phyloP scores from a whole-genome alignment of 2,113 vertebrate genomes.

The Thunnus thynnus region DNA sequence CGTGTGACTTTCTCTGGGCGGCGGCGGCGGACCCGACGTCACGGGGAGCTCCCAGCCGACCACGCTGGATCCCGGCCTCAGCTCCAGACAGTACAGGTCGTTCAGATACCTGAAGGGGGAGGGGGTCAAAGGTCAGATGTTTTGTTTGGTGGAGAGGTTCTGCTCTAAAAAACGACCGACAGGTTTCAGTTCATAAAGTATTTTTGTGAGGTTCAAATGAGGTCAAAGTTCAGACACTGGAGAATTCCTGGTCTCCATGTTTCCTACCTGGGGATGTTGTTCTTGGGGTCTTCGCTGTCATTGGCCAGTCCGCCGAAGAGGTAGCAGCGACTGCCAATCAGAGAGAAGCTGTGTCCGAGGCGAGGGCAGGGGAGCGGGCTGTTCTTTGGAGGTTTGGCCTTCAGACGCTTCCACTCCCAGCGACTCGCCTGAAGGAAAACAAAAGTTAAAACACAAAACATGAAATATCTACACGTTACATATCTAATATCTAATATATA shows the following conservation, averaged over 20 bases:
- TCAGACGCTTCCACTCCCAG: constrained; percentile 93
- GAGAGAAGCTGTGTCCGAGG: constrained; percentile 91
- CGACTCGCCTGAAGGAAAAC: constrained; percentile 86
- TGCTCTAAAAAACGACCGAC: no score
- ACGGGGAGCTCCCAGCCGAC: constrained; percentile 90
- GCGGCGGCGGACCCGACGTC: constrained; percentile 88
- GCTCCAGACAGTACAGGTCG: constrained; percentile 89
- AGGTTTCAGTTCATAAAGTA: no score
- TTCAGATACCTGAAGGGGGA: constrained; percentile 86
- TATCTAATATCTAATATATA: no score
- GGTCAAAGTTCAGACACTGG: neutral
- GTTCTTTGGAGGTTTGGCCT: constrained; percentile 90
- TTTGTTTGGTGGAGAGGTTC: no score
- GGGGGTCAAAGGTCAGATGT: neutral
- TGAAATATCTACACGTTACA: no score
- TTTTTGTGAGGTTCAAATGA: no score
- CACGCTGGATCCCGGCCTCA: constrained; percentile 88
- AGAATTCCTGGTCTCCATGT: no score
- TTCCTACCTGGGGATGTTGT: constrained; percentile 90
- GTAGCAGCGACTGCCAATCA: constrained; percentile 91
- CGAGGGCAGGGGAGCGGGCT: constrained; percentile 90
- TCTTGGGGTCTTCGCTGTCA: constrained; percentile 92
- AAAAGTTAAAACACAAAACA: neutral
- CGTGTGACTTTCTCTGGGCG: constrained; percentile 91
- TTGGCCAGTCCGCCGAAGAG: constrained; percentile 92